A percentile compares a stretch with the other conserved stretches of the same genome.
These are phyloP conservation scores for Iguana delicatissima DNA, from an alignment of 2,797 vertebrate species.

Conservation along the genomic window DNA sequence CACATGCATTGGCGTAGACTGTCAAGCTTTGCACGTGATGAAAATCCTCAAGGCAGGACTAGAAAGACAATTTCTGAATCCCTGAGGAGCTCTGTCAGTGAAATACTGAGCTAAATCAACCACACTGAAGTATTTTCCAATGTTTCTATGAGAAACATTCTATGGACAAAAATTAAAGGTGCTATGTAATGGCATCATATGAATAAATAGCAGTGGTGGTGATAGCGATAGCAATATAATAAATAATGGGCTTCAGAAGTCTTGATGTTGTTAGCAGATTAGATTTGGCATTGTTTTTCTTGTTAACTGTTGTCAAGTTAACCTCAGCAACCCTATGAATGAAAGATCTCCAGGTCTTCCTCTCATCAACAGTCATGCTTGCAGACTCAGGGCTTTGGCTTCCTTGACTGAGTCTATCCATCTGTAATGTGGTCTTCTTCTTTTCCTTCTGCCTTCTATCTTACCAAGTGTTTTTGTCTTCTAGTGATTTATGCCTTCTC, in stretches of 20 bases:
- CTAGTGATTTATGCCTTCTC: too few species aligned
- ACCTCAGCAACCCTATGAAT: too few species aligned
- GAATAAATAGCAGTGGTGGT: too few species aligned
- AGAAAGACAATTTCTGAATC: background rate
- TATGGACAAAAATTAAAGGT: background rate
- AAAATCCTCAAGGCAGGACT: background rate
- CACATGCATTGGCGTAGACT: background rate
- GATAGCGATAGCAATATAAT: background rate
- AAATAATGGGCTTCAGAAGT: constrained; percentile 2
- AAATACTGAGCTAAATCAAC: background rate
- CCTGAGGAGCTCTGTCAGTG: background rate
- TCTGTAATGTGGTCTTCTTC: too few species aligned
- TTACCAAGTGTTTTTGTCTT: too few species aligned
- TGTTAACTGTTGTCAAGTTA: too few species aligned
- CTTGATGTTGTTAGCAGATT: background rate
- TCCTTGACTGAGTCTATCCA: too few species aligned
- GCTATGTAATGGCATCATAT: too few species aligned
- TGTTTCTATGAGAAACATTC: background rate
- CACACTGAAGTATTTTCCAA: background rate
- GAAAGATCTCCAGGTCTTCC: too few species aligned
- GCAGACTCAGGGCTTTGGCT: too few species aligned
- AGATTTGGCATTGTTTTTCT: background rate
- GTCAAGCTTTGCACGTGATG: background rate
- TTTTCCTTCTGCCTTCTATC: too few species aligned
- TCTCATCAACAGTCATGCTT: too few species aligned